Percentiles rank a stretch among this genome's conserved stretches.
These are phyloP conservation scores for Ylistrum balloti DNA, from an alignment of 1,140 invertebrate genomes.

Conservation along the genomic window DNA sequence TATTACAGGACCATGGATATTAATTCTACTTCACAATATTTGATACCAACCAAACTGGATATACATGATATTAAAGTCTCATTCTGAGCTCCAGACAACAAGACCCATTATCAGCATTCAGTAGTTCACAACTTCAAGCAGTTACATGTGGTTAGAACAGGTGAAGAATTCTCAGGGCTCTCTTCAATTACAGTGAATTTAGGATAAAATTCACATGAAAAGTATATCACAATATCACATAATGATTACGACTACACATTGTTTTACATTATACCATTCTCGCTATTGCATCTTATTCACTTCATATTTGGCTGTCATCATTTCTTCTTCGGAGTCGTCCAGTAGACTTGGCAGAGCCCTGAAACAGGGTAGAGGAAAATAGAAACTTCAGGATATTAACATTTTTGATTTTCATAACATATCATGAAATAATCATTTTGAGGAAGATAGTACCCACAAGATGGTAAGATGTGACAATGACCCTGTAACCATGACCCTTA, in stretches of 20 bases:
- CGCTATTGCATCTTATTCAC: conserved; percentile 94
- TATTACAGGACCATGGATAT: too few relatives aligned
- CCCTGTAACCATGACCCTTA: too few relatives aligned
- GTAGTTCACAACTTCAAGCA: background rate
- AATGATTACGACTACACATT: background rate
- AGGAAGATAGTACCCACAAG: too few relatives aligned
- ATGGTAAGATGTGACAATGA: too few relatives aligned
- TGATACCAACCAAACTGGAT: too few relatives aligned
- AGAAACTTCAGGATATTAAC: too few relatives aligned
- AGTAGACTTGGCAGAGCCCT: conserved; percentile 89
- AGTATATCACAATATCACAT: conserved; percentile 9
- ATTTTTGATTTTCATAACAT: too few relatives aligned
- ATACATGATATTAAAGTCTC: too few relatives aligned
- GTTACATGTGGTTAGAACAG: background rate
- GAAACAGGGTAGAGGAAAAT: conserved; percentile 66
- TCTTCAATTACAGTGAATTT: background rate
- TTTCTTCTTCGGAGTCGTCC: conserved; percentile 95
- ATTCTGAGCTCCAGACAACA: too few relatives aligned
- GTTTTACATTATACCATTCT: background rate
- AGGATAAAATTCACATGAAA: background rate
- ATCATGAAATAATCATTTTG: too few relatives aligned
- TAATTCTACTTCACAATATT: too few relatives aligned
- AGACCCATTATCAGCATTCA: background rate
- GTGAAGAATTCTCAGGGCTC: background rate
- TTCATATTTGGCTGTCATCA: conserved; percentile 94